Percentiles rank a stretch among this genome's conserved stretches.
These are phyloP conservation scores for Pseudolycoriella hygida DNA, from an alignment of 2,888 invertebrate species.

Conservation along the genomic window DNA sequence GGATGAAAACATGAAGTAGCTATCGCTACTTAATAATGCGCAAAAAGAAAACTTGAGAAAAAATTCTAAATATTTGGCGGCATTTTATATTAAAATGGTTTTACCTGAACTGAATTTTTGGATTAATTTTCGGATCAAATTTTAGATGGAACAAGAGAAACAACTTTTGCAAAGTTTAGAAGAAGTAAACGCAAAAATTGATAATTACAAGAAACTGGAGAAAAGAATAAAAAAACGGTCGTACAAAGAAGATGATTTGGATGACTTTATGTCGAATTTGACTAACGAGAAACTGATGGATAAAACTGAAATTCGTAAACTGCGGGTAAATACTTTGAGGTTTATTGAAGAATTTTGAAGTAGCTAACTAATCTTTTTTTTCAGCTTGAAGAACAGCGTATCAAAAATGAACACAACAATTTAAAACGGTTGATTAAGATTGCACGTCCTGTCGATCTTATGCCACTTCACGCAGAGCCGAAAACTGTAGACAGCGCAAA, in stretches of 20 bases:
- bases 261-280: conserved; percentile 63
- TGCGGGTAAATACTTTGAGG: conserved; percentile 26
- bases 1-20: too few relatives aligned
- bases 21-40: too few relatives aligned
- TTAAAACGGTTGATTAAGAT: conserved; percentile 56
- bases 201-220: conserved; percentile 27
- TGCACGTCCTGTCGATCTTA: conserved; percentile 47
- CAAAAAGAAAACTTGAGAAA: too few relatives aligned
- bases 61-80: too few relatives aligned
- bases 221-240: conserved; percentile 20
- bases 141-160: conserved; percentile 19
- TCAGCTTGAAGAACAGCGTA: conserved; percentile 43
- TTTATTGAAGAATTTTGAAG: too few relatives aligned
- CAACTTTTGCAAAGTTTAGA: conserved; percentile 39
- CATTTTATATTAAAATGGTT: too few relatives aligned
- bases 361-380: conserved; percentile 15
- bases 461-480: conserved; percentile 28
- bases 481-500: conserved; percentile 10
- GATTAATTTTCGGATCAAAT: conserved; percentile 7
- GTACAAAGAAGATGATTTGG: conserved; percentile 52
- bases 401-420: conserved; percentile 49
- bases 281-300: conserved; percentile 38
- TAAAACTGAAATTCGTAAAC: conserved; percentile 43
- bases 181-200: conserved; percentile 36
- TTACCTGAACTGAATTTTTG: too few relatives aligned